Evolutionary conservation across 2,888 invertebrate species (phyloP), one percentile per base, ranked within the genome.

Genomic region (Dendrolimus pini): DNA sequence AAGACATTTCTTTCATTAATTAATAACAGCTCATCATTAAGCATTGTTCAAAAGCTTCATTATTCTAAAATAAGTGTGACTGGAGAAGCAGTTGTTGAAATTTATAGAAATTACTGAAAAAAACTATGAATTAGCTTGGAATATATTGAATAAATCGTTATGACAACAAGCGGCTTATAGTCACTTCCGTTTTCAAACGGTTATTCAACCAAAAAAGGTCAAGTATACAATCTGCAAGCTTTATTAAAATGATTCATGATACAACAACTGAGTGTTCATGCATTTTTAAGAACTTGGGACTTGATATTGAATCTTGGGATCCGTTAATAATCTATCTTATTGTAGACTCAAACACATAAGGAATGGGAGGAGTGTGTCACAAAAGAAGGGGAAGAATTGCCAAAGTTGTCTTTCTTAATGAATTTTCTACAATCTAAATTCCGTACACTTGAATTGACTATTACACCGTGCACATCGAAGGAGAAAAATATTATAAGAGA

Each of bases 21-120:
- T 6, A 61, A 67, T 54, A 57, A 58, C n/a, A 60, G 59, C 53
- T 52, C 56, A 13, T 18, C 58, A 18, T 30, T 66, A n/a, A 54
- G 18, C 14, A 60, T 59, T 7, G 64, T 68, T 9, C 61, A 67
- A 55, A 67, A 65, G 52, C 54, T 62, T 42, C 63, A 65, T 18
- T 65, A 68, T 55, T 59, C 64, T 42, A 65, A 65, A 55, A 56
- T 53, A 7, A 62, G 60, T 54, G 52, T 66, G 10, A 52, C 60
- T 0, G 65, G 63, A 7, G 64, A 65, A 56, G 63, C 66, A 52
- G 1, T 56, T 63, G 56, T 54, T 67, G 9, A 60, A 55, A 47
- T 58, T 60, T 18, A 54, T 65, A 9, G 56, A 61, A 52, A 56
- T 61, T 12, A 62, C 62, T 9, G 55, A 55, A 10, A 54, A n/a